Percentiles rank a stretch among this genome's conserved stretches.
These are phyloP conservation scores for Lathronympha strigana DNA, from an alignment of 2,888 invertebrate species.

Conservation along the genomic window DNA sequence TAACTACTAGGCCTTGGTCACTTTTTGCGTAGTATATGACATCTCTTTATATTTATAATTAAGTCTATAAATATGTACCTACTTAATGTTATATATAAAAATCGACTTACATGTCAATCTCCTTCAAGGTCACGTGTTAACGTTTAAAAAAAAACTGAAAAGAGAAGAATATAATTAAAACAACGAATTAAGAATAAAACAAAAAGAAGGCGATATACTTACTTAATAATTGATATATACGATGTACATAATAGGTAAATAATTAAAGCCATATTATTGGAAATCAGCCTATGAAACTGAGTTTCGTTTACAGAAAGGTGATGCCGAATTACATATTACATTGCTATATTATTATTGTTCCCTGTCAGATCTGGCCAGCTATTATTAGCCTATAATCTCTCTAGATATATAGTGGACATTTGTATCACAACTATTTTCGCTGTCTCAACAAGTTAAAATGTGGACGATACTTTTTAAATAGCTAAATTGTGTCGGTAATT, in stretches of 20 bases:
- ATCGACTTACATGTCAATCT: slow-evolving; percentile 31
- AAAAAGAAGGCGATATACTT: not conserved
- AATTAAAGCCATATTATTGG: too few relatives aligned
- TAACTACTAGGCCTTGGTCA: too few relatives aligned
- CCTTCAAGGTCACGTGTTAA: not conserved
- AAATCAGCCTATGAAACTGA: too few relatives aligned
- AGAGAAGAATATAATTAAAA: not conserved
- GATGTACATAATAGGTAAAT: too few relatives aligned
- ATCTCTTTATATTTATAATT: too few relatives aligned
- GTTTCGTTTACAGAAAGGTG: too few relatives aligned
- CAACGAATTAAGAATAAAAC: not conserved
- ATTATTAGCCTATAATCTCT: not conserved
- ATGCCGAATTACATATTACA: too few relatives aligned
- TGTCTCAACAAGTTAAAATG: not conserved
- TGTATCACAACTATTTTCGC: not conserved
- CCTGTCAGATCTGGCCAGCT: too few relatives aligned
- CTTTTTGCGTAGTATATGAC: too few relatives aligned
- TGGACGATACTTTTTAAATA: slow-evolving; percentile 46
- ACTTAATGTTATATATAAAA: not conserved
- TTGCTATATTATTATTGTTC: too few relatives aligned
- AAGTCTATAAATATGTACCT: not conserved
- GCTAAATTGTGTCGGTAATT: slow-evolving; percentile 52
- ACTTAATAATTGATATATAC: too few relatives aligned
- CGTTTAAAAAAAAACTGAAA: slow-evolving; percentile 28
- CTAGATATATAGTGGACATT: not conserved